phyloP scores from a whole-genome alignment of 64 coral and sea anemone species.

The Anthopleura sola region DNA sequence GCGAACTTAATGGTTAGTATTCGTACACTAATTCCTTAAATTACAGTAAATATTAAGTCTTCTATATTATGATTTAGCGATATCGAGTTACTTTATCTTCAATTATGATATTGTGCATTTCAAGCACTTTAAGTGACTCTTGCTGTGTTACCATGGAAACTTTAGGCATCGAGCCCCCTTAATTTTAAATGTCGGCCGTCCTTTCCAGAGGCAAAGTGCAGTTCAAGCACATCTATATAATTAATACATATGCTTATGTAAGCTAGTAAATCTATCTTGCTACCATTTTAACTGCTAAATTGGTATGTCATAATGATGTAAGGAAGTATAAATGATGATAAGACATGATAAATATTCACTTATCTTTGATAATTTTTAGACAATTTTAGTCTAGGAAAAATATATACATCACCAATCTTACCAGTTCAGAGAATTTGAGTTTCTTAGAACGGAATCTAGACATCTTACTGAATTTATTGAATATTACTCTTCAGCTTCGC shows the following conservation, averaged over 20 bases:
- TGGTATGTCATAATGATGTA: too few relatives aligned
- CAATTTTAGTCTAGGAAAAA: too few relatives aligned
- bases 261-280: too few relatives aligned
- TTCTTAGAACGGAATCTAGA: background rate
- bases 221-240: background rate
- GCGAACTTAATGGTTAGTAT: background rate
- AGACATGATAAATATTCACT: too few relatives aligned
- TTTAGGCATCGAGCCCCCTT: background rate
- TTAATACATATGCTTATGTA: background rate
- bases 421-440: background rate
- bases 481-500: background rate
- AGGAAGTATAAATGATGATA: too few relatives aligned
- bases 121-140: background rate
- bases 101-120: background rate
- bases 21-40: background rate
- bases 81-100: background rate
- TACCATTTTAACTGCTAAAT: too few relatives aligned
- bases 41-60: background rate
- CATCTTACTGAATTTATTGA: background rate
- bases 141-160: background rate
- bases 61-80: background rate
- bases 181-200: background rate
- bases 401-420: background rate
- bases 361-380: too few relatives aligned
- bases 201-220: background rate